Evolutionary conservation across 1,140 invertebrate genomes (phyloP), one percentile per base, ranked within the genome.

Genomic region (Diorhabda elongata): DNA sequence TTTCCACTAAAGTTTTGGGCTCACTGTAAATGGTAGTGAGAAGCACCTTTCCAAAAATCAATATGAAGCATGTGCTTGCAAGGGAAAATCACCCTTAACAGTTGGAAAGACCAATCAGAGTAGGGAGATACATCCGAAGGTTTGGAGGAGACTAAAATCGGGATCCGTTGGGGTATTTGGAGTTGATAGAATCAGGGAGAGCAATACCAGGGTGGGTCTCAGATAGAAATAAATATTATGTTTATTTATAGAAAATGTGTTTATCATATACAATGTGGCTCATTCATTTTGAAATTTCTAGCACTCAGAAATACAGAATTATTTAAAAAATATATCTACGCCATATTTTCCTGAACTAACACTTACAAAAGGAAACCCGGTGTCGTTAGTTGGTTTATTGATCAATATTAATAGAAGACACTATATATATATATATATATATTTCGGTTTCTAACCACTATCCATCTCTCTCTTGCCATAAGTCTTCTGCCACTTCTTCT

Each of bases 11-110:
- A 26, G 47, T 2, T 52, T n/a, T 52, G 6, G 47, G 47, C 47
- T 52, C 47, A 52, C 47, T 52, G 47, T 52, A 52, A 52, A 52
- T n/a, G 47, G 6, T 52, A 52, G 47, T 52, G 47, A 52, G 47
- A 6, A 52, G 47, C 47, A 52, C 47, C 47, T 52, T 52, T 52
- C 4, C 11, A 26, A 6, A 58, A 66, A 64, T 64, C 52, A 44
- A 64, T 61, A 47, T 9, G 42, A 62, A 58, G 69, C 64, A 57
- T 70, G 67, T 68, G 56, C 67, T 57, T 44, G 58, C 57, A 43
- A 11, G 43, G 47, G 64, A 65, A 65, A 65, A 56, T 65, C n/a
- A 9, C 5, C 59, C 26, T 44, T 67, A 61, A 42, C 41, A 42
- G 58, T 44, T n/a, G 26, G 11, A 42, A n/a, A 45, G 7, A 42